These are phyloP conservation scores for Tragelaphus strepsiceros DNA, from an alignment of 2,113 vertebrate genomes.

Conservation along the genomic window DNA sequence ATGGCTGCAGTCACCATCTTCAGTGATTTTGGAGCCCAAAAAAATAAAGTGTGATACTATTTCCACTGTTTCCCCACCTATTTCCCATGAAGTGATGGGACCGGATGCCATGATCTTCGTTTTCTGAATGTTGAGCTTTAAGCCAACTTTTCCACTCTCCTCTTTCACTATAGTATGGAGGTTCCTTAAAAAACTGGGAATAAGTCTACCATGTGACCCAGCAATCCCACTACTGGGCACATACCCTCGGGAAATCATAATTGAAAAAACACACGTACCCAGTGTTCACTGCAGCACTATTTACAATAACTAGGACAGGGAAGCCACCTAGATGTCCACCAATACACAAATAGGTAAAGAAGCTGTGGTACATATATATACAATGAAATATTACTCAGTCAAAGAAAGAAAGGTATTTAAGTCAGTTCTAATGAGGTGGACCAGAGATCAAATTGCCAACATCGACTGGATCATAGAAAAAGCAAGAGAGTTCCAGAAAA, in stretches of 20 bases:
- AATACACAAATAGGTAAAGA: background rate
- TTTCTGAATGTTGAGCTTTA: too few relatives aligned
- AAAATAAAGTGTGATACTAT: too few relatives aligned
- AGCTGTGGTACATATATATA: background rate
- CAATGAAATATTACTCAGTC: background rate
- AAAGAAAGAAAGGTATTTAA: background rate
- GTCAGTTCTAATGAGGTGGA: background rate
- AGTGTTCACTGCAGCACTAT: background rate
- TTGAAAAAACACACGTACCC: background rate
- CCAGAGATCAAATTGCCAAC: background rate
- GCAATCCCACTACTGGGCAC: background rate
- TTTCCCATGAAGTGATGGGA: too few relatives aligned
- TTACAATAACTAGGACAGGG: background rate
- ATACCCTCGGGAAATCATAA: background rate
- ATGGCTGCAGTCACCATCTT: too few relatives aligned
- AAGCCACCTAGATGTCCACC: background rate
- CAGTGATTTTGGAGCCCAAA: too few relatives aligned
- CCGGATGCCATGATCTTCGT: too few relatives aligned
- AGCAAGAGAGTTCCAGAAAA: background rate
- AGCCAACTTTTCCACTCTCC: too few relatives aligned
- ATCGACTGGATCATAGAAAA: background rate
- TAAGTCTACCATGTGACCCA: background rate
- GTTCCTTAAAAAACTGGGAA: background rate
- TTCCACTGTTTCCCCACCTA: too few relatives aligned
- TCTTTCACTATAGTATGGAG: background rate